Evolutionary conservation across 2,888 invertebrate species (phyloP), one percentile per base, ranked within the genome.

Genomic region (Cheilosia scutellata): DNA sequence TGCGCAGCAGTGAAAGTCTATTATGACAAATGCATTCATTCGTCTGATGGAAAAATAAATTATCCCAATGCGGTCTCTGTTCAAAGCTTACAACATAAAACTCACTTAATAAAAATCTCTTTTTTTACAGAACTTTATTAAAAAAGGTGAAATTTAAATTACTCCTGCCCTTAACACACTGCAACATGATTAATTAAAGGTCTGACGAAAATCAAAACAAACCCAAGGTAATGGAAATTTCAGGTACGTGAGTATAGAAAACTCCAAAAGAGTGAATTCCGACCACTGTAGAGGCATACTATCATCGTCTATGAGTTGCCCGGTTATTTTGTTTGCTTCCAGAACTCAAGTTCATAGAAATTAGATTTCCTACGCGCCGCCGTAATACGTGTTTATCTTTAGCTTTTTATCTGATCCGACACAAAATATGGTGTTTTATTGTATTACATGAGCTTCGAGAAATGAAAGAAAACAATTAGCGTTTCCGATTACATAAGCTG

Each of bases 101-200:
- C 65, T 72, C 42, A n/a, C 72, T 66, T 72, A 37, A 58, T 53
- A 51, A 53, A 62, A 63, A 62, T 65, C 53, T 51, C 44, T 51
- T 74, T 74, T 74, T 74, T n/a, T 44, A 29, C 55, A 82, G 53
- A 68, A 79, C 65, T 62, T 80, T 4, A 25, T 6, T 20, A 25
- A 66, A 58, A 60, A 66, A 65, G 53, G 65, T 57, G 31, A 65
- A 66, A 66, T 58, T 74, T 74, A 60, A 72, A 80, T 74, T 60
- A 80, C 51, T 40, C 60, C 66, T 65, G 65, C 65, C 72, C 65
- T 66, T 65, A 65, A 31, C 79, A 72, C 33, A 42, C 44, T 55
- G 66, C 72, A 62, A 40, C 40, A 70, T 74, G 75, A 75, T 82
- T 75, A 70, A 82, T 75, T 75, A 66, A 82, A 63, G 70, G 55